Base-by-base conservation (phyloP, 2,797 vertebrate genomes). In the Trematomus bernacchii region DNA sequence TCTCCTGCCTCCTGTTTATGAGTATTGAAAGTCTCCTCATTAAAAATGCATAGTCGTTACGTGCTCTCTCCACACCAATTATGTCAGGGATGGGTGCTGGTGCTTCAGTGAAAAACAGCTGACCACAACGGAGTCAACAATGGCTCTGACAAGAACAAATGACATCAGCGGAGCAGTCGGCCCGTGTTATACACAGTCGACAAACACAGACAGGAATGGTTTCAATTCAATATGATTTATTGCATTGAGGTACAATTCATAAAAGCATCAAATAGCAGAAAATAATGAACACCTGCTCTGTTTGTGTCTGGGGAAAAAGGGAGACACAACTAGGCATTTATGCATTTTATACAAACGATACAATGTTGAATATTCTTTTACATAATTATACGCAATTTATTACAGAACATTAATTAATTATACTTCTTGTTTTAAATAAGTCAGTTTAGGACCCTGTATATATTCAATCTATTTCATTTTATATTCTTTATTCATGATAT, bases 91-190 rank as follows among this genome's bases (percentile, higher is more conserved):
- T 2, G 76, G 73, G 68, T 75, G 55, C 57, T 60, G 8, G 76
- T 52, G 76, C 79, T 83, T 77, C 50, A 66, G 66, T 65, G 53
- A 84, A 80, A 52, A 90, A 79, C 82, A 80, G 72, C 85, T 80
- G 89, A 91, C 86, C 73, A 48, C 69, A 70, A 89, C 60, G 71
- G 70, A 66, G 75, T 70, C 78, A 76, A 82, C 80, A 76, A 80
- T 19, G 55, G 72, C 79, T 62, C 75, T 78, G 81, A 86, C 76
- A 75, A 82, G 82, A 90, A 85, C 86, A 85, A 89, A 90, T 85
- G 76, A 84, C 85, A 86, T 80, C 83, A 74, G 82, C 19, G 3
- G 52, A 48, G 21, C 82, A 64, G 73, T 66, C 18, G 52, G 62
- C 73, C 80, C 76, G 72, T 33, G 16, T 65, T 77, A 54, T 57